Conservation (phyloP, 2,113 vertebrate genomes). For the Poeciliopsis occidentalis region DNA sequence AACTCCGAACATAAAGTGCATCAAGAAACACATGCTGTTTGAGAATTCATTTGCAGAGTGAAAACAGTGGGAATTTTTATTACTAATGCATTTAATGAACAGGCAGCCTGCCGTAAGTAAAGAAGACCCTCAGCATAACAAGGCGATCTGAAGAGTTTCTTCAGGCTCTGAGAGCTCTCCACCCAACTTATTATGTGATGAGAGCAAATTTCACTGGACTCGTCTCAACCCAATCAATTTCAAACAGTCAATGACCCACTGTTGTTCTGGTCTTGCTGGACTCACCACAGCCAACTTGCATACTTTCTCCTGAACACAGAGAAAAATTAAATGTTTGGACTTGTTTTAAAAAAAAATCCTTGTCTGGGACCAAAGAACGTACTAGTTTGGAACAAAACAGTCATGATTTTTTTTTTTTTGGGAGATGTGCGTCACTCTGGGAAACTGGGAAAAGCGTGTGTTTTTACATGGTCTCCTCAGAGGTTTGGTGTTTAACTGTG, state of each 20-base stretch:
- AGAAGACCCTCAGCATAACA: not conserved
- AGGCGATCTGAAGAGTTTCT: not conserved
- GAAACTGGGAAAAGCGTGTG: slow-evolving; percentile 16
- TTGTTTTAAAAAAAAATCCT: not conserved
- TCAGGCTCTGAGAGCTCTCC: slow-evolving; percentile 3
- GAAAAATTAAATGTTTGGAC: slow-evolving; percentile 16
- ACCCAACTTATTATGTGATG: not conserved
- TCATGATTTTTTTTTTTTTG: slow-evolving; percentile 7
- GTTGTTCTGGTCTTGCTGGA: slow-evolving; percentile 16
- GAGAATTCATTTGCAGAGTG: not conserved
- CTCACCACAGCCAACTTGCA: slow-evolving; percentile 24
- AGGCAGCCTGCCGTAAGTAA: not conserved
- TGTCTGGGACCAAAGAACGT: not conserved
- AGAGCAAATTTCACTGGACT: slow-evolving; percentile 13
- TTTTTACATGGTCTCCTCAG: slow-evolving; percentile 4
- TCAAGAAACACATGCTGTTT: not conserved
- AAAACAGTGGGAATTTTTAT: not conserved
- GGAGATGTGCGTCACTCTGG: slow-evolving; percentile 17
- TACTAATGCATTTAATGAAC: not conserved
- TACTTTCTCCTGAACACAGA: slow-evolving; percentile 6
- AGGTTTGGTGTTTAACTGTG: slow-evolving; percentile 10
- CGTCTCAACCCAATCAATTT: slow-evolving; percentile 2
- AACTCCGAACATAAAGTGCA: no score
- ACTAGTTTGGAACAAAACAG: not conserved
- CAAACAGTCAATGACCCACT: slow-evolving; percentile 41